Evolutionary conservation across 2,113 vertebrate species (phyloP).

Genomic region (Apteryx mantelli): DNA sequence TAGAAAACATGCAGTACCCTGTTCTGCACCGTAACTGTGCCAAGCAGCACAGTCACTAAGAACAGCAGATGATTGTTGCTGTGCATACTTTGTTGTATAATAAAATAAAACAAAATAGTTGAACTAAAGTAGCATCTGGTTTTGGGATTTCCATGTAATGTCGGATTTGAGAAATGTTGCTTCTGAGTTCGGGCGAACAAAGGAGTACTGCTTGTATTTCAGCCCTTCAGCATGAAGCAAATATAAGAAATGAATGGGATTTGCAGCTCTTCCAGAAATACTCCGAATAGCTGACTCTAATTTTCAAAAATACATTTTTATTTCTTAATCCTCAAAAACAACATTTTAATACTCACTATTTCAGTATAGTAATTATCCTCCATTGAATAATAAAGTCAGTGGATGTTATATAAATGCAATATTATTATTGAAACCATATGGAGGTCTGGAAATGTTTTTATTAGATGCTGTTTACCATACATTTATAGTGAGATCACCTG

Average conservation of each 20-base stretch:
- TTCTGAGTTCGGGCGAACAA: background rate
- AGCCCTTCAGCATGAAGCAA: background rate
- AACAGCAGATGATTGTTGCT: background rate
- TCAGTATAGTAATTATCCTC: conserved; percentile 33
- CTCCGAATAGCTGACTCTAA: background rate
- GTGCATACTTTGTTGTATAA: background rate
- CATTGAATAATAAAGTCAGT: conserved; percentile 47
- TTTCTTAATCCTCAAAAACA: conserved; percentile 34
- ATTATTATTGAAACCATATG: conserved; percentile 65
- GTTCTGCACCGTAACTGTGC: background rate
- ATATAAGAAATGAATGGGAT: background rate
- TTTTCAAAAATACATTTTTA: background rate
- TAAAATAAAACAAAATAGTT: background rate
- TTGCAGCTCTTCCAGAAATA: background rate
- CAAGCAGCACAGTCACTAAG: background rate
- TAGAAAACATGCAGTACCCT: background rate
- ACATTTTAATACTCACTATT: conserved; percentile 42
- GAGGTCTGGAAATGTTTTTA: conserved; percentile 34
- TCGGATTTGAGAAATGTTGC: background rate
- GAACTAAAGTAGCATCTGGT: background rate
- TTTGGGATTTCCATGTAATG: background rate
- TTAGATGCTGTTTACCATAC: background rate
- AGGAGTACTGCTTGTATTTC: background rate
- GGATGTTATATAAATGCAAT: conserved; percentile 37
- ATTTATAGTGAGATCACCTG: background rate